Evolutionary conservation across 2,888 invertebrate species (phyloP), one percentile per base, ranked within the genome.

Genomic region (Ormyrus thymus): DNA sequence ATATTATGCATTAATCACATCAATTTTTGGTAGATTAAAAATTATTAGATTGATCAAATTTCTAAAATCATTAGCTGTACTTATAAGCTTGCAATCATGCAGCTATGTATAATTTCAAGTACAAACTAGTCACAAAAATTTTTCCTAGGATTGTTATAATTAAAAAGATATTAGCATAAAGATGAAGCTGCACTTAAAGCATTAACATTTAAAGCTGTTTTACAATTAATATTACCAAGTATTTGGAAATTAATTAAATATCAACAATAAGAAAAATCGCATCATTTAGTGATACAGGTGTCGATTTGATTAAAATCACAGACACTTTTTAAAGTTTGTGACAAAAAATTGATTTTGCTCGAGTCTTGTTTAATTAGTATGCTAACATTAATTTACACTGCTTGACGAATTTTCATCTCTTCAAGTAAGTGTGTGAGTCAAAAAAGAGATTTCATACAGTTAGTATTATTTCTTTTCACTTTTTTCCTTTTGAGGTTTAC

Each of bases 401-500:
- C 65, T 65, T 74, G 8, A 10, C 64, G 46, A 72, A 74, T 76
- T 73, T 72, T 46, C 11, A 56, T 68, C 43, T 55, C 59, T 71
- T 58, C 45, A 9, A 75, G 29, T 51, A 50, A 70, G 29, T 29
- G 29, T 29, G 15, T 62, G 8, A 74, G 9, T 62, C 9, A 53
- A 68, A 10, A 76, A 48, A 68, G 15, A 58, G 73, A 53, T 65
- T n/a, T 76, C 13, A 71, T 65, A 53, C 48, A 72, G 9, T 50
- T 70, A 76, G 53, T 66, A 78, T 85, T 87, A 89, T 87, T 89
- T 89, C 81, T 89, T 90, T 77, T 86, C 86, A 81, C 82, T 86
- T 85, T 89, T 89, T 70, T 84, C 86, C 84, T 89, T 89, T 68
- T 82, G 83, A 79, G 88, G 85, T 86, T 89, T 89, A 85, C 89